Base-by-base conservation (phyloP, 2,888 invertebrate species). In the Tinea semifulvella region DNA sequence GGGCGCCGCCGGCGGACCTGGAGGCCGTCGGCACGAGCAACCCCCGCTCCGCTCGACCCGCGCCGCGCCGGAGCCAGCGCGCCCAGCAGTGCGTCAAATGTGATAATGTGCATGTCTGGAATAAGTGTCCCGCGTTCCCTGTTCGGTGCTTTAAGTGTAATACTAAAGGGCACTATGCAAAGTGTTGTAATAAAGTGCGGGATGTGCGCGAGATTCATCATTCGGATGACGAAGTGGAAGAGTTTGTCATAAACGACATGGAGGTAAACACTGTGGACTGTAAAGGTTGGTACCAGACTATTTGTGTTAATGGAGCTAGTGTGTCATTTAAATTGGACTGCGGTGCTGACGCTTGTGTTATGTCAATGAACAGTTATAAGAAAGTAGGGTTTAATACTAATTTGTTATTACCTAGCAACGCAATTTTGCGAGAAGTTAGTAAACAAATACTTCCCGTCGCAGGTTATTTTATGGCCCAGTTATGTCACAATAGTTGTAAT, bases 221-320 rank as follows among this genome's bases (percentile, higher is more conserved):
- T 5, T 5, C n/a, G n/a, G 36, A 44, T 6, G 25, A 22, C 25
- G 44, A 44, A 16, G 35, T 20, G 10, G 16, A 25, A 25, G 44
- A 44, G 44, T 36, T 35, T 13, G 31, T 22, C n/a, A 11, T 44
- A 16, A n/a, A 44, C 25, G 36, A 44, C 25, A 44, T 44, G n/a
- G 19, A 22, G 11, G 36, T 44, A n/a, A 36, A 44, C 44, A 11
- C 35, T 8, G 25, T 25, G 16, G 36, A 44, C 8, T 13, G 26
- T 11, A 22, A 22, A 22, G 22, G 22, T 22, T 22, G 22, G 22
- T 22, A 18, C 13, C 35, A 44, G 36, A 14, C 44, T 8, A 16
- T 44, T 13, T 36, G 25, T 35, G 44, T 44, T n/a, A 43, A 43
- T 28, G 20, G 28, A 6, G 25, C 27, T 16, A 17, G 16, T 11